Evolutionary conservation across 1,140 invertebrate species (phyloP).

Genomic region (Drosophila parvula): DNA sequence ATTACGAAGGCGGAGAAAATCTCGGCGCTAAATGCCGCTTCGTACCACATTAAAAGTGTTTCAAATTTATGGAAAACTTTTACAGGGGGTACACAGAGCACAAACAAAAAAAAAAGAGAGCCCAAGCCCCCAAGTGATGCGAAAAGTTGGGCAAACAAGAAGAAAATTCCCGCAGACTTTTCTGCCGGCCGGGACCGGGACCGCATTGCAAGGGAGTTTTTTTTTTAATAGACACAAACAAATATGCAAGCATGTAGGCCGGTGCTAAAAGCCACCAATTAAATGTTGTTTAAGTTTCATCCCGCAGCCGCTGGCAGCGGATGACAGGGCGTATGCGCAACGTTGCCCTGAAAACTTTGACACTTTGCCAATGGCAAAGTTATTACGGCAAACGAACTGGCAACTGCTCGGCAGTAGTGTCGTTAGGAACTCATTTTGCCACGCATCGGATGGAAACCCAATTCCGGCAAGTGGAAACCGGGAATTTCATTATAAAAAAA

Average conservation of each 20-base stretch:
- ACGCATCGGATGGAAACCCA: neutral
- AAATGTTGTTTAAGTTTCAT: slow-evolving; percentile 70
- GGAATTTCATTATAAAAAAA: slow-evolving; percentile 36
- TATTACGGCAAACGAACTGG: slow-evolving; percentile 10
- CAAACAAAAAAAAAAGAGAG: neutral
- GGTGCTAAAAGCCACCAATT: slow-evolving; percentile 57
- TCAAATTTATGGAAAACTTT: slow-evolving; percentile 44
- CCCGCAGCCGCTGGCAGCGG: slow-evolving; percentile 14
- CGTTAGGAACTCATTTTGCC: slow-evolving; percentile 8
- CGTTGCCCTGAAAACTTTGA: slow-evolving; percentile 61
- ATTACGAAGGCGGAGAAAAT: slow-evolving; percentile 10
- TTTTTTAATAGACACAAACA: slow-evolving; percentile 55
- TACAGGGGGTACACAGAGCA: slow-evolving; percentile 1
- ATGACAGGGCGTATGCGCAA: slow-evolving; percentile 39
- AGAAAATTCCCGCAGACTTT: slow-evolving; percentile 30
- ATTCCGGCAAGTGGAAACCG: slow-evolving; percentile 24
- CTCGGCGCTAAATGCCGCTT: slow-evolving; percentile 21
- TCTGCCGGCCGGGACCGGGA: slow-evolving; percentile 12
- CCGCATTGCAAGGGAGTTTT: slow-evolving; percentile 25
- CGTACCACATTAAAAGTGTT: slow-evolving; percentile 31
- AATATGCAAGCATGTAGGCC: slow-evolving; percentile 18
- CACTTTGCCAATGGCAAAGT: slow-evolving; percentile 59
- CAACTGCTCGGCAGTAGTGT: slow-evolving; percentile 7
- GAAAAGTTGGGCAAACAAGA: slow-evolving; percentile 41
- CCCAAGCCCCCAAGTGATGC: slow-evolving; percentile 40